Conservation (phyloP, 1,140 invertebrate species). For the Diachasmimorpha longicaudata region DNA sequence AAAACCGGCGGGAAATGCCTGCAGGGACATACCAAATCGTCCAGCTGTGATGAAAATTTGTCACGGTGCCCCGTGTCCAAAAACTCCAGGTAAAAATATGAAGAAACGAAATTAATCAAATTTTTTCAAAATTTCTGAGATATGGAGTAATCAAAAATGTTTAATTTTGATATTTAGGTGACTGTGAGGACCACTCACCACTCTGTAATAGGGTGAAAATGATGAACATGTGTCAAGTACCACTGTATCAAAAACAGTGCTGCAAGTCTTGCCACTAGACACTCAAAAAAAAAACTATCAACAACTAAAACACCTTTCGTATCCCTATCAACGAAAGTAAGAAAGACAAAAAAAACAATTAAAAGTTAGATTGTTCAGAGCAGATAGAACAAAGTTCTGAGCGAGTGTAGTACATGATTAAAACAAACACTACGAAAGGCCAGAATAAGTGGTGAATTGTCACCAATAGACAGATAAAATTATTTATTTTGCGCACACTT, state of each 20-base stretch:
- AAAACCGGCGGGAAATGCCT: slow-evolving; percentile 81
- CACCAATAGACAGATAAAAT: slow-evolving; percentile 2
- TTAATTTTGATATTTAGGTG: slow-evolving; percentile 62
- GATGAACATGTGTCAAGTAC: slow-evolving; percentile 83
- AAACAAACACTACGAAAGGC: neutral
- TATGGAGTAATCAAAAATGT: neutral
- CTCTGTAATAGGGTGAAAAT: slow-evolving; percentile 80
- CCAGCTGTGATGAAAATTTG: slow-evolving; percentile 80
- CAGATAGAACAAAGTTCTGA: too few species aligned
- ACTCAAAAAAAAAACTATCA: neutral
- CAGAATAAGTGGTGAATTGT: neutral
- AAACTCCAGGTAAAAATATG: slow-evolving; percentile 42
- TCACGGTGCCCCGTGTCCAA: slow-evolving; percentile 70
- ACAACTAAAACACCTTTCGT: neutral
- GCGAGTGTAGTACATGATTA: neutral
- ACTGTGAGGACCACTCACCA: slow-evolving; percentile 80
- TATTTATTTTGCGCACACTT: slow-evolving; percentile 31
- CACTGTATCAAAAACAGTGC: slow-evolving; percentile 82
- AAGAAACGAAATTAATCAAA: too few species aligned
- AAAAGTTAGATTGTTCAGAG: neutral
- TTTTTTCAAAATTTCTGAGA: too few species aligned
- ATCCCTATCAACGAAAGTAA: neutral
- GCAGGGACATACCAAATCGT: slow-evolving; percentile 70
- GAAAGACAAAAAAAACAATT: neutral
- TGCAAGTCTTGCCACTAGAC: slow-evolving; percentile 74